Evolutionary conservation across 2,797 vertebrate genomes (phyloP).

Genomic region (Margarornis squamiger): DNA sequence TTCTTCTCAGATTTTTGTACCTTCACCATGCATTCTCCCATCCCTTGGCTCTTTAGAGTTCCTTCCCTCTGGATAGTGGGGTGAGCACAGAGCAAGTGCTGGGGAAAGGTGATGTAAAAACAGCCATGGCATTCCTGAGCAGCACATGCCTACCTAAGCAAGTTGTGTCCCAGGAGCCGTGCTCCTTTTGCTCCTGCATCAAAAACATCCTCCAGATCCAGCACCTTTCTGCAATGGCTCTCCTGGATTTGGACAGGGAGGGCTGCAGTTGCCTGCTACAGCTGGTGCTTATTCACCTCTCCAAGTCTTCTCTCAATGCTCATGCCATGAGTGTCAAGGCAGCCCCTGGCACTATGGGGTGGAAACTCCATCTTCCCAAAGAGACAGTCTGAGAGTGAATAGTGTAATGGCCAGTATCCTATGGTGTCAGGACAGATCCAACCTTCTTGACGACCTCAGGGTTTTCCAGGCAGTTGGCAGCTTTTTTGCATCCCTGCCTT

Average conservation of each 20-base stretch:
- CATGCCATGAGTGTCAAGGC: accelerated
- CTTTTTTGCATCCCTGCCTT: background rate
- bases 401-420: no score
- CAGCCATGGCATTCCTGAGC: background rate
- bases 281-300: background rate
- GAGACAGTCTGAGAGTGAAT: background rate
- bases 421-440: background rate
- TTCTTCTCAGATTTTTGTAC: background rate
- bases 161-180: accelerated
- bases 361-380: background rate
- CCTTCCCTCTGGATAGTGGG: accelerated
- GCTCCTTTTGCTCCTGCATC: background rate
- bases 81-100: background rate
- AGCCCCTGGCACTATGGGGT: accelerated
- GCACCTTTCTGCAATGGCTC: background rate
- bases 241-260: background rate
- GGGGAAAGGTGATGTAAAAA: background rate
- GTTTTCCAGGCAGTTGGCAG: background rate
- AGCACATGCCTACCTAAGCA: accelerated
- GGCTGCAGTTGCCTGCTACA: background rate
- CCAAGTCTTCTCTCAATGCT: accelerated
- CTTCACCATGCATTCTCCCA: background rate
- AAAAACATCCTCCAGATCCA: background rate
- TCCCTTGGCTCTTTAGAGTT: background rate
- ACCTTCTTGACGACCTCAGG: background rate